A percentile compares a stretch with the other conserved stretches of the same genome.
These are phyloP conservation scores for Muntiacus muntjak DNA, from an alignment of 2,113 vertebrate species.

Conservation along the genomic window DNA sequence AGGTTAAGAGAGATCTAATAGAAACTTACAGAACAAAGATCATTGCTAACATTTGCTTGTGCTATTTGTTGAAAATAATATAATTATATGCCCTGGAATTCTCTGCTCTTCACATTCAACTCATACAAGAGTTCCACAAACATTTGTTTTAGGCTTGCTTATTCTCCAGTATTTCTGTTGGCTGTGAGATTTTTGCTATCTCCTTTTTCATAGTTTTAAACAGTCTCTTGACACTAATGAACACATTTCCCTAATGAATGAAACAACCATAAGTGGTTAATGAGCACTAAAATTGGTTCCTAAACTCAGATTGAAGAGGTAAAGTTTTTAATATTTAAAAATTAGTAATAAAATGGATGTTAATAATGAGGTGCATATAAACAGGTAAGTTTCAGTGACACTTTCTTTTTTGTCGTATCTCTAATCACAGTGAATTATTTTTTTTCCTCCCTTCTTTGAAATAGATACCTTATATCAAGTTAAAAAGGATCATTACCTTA, in stretches of 20 bases:
- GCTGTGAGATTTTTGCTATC: not conserved
- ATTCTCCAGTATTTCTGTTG: not conserved
- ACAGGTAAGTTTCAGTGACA: not conserved
- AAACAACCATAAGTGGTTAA: not conserved
- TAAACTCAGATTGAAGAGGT: not conserved
- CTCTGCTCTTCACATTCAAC: not conserved
- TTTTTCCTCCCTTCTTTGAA: not conserved
- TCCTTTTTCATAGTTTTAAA: not conserved
- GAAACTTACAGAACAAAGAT: not conserved
- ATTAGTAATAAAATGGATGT: not conserved
- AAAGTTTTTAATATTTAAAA: not conserved
- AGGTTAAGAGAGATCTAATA: not conserved
- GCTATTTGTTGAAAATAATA: not conserved
- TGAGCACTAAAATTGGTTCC: not conserved
- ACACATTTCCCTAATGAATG: not conserved
- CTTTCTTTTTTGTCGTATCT: not conserved
- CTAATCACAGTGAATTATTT: not conserved
- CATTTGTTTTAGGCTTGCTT: not conserved
- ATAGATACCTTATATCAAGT: not conserved
- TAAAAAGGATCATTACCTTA: not conserved
- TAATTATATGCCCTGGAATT: not conserved
- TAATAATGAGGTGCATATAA: not conserved
- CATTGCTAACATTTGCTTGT: not conserved
- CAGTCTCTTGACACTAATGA: not conserved
- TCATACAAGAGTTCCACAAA: not conserved